phyloP scores from a whole-genome alignment of 35 echinoderm and acorn worm genomes.

The Holothuria glaberrima region DNA sequence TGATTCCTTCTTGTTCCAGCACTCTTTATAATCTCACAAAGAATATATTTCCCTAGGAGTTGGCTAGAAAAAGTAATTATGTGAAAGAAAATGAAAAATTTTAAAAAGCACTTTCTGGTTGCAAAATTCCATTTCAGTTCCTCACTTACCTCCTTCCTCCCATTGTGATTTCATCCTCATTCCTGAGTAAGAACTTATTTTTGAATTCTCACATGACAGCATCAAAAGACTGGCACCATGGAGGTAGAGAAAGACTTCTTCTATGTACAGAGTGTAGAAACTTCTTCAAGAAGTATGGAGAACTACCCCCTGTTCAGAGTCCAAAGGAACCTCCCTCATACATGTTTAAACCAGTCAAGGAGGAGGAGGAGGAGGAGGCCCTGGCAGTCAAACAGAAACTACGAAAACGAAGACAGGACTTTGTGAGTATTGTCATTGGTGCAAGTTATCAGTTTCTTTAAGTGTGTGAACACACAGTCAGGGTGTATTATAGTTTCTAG shows the following conservation, averaged over 20 bases:
- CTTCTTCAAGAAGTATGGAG: conserved; percentile 92
- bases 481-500: too few species aligned
- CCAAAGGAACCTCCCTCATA: conserved; percentile 82
- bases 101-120: too few species aligned
- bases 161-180: background rate
- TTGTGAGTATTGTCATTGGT: conserved; percentile 80
- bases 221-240: conserved; percentile 96
- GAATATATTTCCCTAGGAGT: too few species aligned
- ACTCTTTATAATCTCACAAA: too few species aligned
- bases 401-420: conserved; percentile 73
- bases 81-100: background rate
- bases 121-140: too few species aligned
- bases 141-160: too few species aligned
- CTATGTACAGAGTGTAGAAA: conserved; percentile 82
- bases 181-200: background rate
- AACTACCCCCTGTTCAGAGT: conserved; percentile 60
- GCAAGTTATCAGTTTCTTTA: too few species aligned
- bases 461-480: too few species aligned
- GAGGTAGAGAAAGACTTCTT: conserved; percentile 76
- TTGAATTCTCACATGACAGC: conserved; percentile 36
- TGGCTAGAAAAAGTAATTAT: too few species aligned
- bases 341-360: conserved; percentile 97
- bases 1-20: too few species aligned
- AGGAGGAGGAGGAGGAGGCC: conserved; percentile 79
- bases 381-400: conserved; percentile 74